Base-by-base conservation (phyloP, 2,113 vertebrate species). In the Rissa tridactyla region DNA sequence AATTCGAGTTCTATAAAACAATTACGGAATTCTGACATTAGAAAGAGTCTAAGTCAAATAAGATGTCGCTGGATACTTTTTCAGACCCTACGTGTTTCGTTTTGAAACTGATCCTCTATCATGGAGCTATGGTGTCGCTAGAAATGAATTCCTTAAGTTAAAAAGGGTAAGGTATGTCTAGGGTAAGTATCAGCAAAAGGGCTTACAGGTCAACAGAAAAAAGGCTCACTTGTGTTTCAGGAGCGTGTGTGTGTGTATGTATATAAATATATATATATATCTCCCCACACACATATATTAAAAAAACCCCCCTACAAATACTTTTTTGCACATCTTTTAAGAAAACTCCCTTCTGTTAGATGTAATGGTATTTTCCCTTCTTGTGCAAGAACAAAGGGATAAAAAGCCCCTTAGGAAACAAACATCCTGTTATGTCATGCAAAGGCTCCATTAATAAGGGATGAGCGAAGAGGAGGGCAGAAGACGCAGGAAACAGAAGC, bases 371-470 rank as follows among this genome's bases (percentile, higher is more conserved):
- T 82, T 93, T 93, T 81, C 76, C 82, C 44, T 83, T 68, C 69
- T 65, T 15, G 10, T 26, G 32, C n/a, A 61, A 85, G 83, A 95
- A 91, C 51, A 92, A 82, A 95, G 73, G 61, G 83, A 89, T 89
- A 58, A 70, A 72, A 75, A 79, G 44, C 51, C 75, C 81, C 81
- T 81, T 11, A 72, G 71, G 96, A 80, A 84, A 51, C 8, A 81
- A 52, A 60, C 86, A 83, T 60, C 60, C 76, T 9, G 1, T 70
- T 61, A 57, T 42, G 51, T 78, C 91, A 66, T 3, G 38, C 76
- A 55, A 86, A 92, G 83, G 73, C 46, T 47, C 51, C 77, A 84
- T 96, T 26, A 96, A 95, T 92, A 96, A 96, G 88, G 86, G 77
- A 96, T 96, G 96, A 97, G 91, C 1, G 0, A 21, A 42, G 70